These are phyloP conservation scores for Silurus asotus DNA, from an alignment of 2,113 vertebrate genomes.

Conservation along the genomic window DNA sequence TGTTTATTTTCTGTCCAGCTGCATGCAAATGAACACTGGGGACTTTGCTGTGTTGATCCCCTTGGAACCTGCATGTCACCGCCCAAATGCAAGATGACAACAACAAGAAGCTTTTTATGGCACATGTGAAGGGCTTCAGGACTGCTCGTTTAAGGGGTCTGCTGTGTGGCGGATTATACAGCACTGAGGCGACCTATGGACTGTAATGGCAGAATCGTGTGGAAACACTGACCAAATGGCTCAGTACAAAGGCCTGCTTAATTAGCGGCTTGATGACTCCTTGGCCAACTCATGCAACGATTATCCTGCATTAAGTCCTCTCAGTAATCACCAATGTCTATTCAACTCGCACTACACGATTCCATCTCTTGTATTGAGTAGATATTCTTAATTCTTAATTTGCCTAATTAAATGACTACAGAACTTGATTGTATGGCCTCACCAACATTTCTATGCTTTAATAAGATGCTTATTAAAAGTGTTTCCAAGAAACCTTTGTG, in stretches of 20 bases:
- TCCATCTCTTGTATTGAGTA: background rate
- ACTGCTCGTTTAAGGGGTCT: conserved; percentile 14
- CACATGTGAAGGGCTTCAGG: background rate
- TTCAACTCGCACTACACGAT: background rate
- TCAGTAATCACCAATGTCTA: background rate
- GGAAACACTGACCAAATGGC: background rate
- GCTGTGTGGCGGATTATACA: background rate
- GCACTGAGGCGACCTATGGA: background rate
- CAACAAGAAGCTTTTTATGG: conserved; percentile 5
- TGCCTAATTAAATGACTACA: conserved; percentile 14
- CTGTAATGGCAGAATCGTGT: background rate
- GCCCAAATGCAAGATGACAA: background rate
- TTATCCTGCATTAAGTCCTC: background rate
- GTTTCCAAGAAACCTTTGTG: conserved; percentile 1
- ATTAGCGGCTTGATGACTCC: conserved; percentile 3
- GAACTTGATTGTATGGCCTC: background rate
- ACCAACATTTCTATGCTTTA: background rate
- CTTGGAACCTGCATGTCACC: conserved; percentile 34
- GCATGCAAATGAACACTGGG: conserved; percentile 15
- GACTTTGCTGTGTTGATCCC: conserved; percentile 24
- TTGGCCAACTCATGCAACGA: background rate
- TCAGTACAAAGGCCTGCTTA: conserved; percentile 10
- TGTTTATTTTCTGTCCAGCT: conserved; percentile 25
- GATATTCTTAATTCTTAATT: background rate
- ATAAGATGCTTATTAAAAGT: conserved; percentile 29